A percentile compares a stretch with the other conserved stretches of the same genome.
Conservation (phyloP, 2,113 vertebrate species). For the Callionymus lyra region DNA sequence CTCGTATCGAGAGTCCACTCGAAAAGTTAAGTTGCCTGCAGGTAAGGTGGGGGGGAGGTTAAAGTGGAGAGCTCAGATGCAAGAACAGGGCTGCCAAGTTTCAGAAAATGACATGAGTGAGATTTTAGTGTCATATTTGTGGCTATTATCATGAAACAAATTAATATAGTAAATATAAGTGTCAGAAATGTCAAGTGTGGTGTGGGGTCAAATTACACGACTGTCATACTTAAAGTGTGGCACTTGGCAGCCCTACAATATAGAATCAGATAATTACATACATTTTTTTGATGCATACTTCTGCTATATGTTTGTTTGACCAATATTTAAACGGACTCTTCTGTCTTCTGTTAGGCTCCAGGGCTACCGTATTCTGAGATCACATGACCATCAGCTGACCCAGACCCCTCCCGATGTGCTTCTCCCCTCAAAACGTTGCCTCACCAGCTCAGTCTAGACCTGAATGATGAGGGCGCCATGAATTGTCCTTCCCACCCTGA, state of each 20-base stretch:
- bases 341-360: slow-evolving; percentile 61
- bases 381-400: slow-evolving; percentile 82
- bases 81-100: background rate
- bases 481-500: slow-evolving; percentile 47
- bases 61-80: slow-evolving; percentile 1
- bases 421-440: slow-evolving; percentile 72
- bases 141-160: background rate
- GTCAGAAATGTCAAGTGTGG: too few relatives aligned
- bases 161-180: background rate
- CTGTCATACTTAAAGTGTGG: too few relatives aligned
- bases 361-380: slow-evolving; percentile 78
- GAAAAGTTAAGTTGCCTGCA: slow-evolving; percentile 89
- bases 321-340: too few relatives aligned
- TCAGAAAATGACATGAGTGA: too few relatives aligned
- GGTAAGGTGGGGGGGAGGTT: slow-evolving; percentile 70
- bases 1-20: slow-evolving; percentile 77
- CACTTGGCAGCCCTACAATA: too few relatives aligned
- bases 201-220: too few relatives aligned
- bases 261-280: too few relatives aligned
- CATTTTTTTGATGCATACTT: too few relatives aligned
- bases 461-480: slow-evolving; percentile 35
- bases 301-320: too few relatives aligned
- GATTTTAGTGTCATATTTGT: background rate
- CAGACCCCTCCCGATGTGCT: slow-evolving; percentile 75
- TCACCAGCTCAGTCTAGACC: slow-evolving; percentile 79